Conservation (phyloP, 2,113 vertebrate genomes). For the Fregetta grallaria region DNA sequence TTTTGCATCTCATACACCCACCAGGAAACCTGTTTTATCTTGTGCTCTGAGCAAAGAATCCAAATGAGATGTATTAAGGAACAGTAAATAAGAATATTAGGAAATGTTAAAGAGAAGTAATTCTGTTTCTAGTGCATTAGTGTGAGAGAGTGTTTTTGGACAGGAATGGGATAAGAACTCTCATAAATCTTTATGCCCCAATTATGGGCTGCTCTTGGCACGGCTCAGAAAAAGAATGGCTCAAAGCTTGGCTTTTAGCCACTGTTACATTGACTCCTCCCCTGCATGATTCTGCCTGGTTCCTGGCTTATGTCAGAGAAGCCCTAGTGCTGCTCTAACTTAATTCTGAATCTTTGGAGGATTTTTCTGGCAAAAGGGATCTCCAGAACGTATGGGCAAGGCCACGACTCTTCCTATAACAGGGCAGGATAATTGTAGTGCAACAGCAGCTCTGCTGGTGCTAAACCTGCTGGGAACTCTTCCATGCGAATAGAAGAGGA, state of each 20-base stretch:
- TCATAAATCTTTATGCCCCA: not conserved
- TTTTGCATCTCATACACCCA: conserved; percentile 44
- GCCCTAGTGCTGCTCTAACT: not conserved
- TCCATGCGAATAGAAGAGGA: not conserved
- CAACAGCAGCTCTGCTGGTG: not conserved
- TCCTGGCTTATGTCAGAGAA: not conserved
- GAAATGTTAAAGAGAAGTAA: not conserved
- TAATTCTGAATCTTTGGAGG: not conserved
- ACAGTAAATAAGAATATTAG: conserved; percentile 31
- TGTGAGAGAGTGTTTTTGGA: not conserved
- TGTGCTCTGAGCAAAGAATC: not conserved
- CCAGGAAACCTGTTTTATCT: conserved; percentile 49
- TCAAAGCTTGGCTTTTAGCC: not conserved
- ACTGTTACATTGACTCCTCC: not conserved
- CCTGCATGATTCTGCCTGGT: not conserved
- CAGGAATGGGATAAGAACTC: not conserved
- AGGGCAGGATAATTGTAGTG: not conserved
- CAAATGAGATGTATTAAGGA: not conserved
- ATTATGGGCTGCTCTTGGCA: not conserved
- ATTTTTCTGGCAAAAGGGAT: not conserved
- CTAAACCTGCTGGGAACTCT: not conserved
- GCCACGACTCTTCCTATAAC: not conserved
- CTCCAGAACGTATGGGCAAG: not conserved
- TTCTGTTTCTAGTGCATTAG: not conserved
- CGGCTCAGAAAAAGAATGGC: not conserved